Conservation (phyloP, 2,888 invertebrate species). For the Dryococelus australis region DNA sequence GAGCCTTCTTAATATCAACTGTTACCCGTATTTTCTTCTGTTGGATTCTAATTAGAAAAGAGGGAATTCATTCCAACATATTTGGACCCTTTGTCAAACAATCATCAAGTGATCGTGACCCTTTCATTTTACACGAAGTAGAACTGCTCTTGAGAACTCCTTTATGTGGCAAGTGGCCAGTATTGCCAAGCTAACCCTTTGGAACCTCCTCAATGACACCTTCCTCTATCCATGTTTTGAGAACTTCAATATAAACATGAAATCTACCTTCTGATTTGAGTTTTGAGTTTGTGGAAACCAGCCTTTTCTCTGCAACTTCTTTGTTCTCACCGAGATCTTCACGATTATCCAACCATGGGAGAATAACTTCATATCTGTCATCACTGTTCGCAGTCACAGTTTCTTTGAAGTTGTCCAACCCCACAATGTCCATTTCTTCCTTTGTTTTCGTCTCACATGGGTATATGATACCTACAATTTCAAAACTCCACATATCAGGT, state of each 20-base stretch:
- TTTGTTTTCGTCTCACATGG: background rate
- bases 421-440: background rate
- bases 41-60: background rate
- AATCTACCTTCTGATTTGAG: background rate
- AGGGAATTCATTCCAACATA: constrained; percentile 31
- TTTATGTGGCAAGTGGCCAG: constrained; percentile 46
- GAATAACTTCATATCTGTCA: background rate
- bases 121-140: constrained; percentile 41
- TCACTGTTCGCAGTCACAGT: background rate
- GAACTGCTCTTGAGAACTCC: constrained; percentile 46
- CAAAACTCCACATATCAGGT: constrained; percentile 20
- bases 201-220: constrained; percentile 27
- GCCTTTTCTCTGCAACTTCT: background rate
- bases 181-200: background rate
- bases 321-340: background rate
- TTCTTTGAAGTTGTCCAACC: background rate
- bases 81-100: constrained; percentile 48
- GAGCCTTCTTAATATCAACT: background rate
- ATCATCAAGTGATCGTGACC: constrained; percentile 45
- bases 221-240: constrained; percentile 7
- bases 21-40: background rate
- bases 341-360: constrained; percentile 4
- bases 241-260: background rate
- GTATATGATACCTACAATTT: background rate
- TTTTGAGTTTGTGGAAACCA: background rate